These are phyloP conservation scores for Leguminivora glycinivorella DNA, from an alignment of 1,140 invertebrate species.

Conservation along the genomic window DNA sequence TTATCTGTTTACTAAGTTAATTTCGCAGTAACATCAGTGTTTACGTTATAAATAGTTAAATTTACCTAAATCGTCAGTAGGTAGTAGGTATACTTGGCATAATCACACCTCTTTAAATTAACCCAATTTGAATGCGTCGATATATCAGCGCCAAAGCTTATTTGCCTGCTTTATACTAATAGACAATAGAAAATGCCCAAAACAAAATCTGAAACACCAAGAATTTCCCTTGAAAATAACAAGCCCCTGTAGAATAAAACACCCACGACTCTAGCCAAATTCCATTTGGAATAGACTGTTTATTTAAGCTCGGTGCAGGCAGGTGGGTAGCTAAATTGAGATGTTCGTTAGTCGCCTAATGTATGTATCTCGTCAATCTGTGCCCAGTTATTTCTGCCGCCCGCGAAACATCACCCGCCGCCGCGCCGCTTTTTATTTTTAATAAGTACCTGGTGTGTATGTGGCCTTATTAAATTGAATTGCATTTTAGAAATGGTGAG, in stretches of 20 bases:
- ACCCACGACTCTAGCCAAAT: slow-evolving; percentile 36
- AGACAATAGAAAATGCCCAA: too few species aligned
- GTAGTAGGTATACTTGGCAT: too few species aligned
- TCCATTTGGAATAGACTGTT: slow-evolving; percentile 30
- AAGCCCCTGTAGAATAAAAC: background rate
- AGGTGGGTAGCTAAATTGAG: slow-evolving; percentile 52
- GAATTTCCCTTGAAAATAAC: slow-evolving; percentile 43
- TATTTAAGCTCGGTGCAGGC: slow-evolving; percentile 38
- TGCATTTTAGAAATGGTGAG: background rate
- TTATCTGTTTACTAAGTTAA: background rate
- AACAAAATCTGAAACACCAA: too few species aligned
- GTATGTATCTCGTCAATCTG: slow-evolving; percentile 54
- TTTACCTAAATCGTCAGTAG: background rate
- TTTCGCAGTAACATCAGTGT: background rate
- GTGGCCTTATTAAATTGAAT: slow-evolving; percentile 13
- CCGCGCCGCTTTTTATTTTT: slow-evolving; percentile 34
- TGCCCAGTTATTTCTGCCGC: slow-evolving; percentile 49
- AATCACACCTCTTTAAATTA: too few species aligned
- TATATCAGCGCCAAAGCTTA: too few species aligned
- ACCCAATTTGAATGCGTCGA: too few species aligned
- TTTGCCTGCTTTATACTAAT: too few species aligned
- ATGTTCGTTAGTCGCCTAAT: slow-evolving; percentile 52
- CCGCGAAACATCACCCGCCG: slow-evolving; percentile 37
- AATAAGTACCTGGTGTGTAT: slow-evolving; percentile 33
- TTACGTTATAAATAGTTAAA: background rate